phyloP scores from a whole-genome alignment of 2,113 vertebrate genomes.

The Recurvirostra avosetta region DNA sequence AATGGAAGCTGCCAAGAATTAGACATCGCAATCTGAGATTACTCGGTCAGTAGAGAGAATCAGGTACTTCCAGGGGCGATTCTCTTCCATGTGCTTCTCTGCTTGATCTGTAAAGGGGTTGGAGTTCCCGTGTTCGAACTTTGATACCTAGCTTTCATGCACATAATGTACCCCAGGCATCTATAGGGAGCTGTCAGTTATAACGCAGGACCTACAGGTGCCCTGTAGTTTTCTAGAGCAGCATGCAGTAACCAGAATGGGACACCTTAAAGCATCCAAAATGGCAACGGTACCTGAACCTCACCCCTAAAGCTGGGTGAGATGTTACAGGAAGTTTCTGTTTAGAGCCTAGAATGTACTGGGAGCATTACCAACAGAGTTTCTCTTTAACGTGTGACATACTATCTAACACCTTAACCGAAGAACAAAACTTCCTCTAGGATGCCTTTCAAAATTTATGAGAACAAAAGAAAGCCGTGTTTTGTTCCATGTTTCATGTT shows the following conservation, averaged over 20 bases:
- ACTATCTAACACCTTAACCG: neutral
- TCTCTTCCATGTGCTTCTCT: neutral
- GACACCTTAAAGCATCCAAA: neutral
- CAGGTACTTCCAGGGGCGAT: neutral
- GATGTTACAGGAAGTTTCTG: neutral
- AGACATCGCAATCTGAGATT: neutral
- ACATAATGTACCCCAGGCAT: neutral
- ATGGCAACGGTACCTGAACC: neutral
- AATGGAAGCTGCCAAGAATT: neutral
- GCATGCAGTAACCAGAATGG: neutral
- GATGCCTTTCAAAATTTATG: neutral
- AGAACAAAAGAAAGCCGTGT: neutral
- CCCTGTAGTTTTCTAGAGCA: neutral
- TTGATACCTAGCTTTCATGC: neutral
- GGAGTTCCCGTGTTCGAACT: neutral
- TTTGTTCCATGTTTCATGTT: neutral
- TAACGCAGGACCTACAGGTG: neutral
- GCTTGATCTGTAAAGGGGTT: neutral
- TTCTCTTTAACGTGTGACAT: neutral
- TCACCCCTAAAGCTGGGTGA: neutral
- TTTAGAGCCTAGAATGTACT: neutral
- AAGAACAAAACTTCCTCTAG: neutral
- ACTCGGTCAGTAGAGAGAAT: neutral
- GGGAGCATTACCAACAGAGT: neutral
- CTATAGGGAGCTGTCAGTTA: neutral